Conservation (phyloP, 37 sponge, comb jelly and placozoan species). For the Petrosia ficiformis region DNA sequence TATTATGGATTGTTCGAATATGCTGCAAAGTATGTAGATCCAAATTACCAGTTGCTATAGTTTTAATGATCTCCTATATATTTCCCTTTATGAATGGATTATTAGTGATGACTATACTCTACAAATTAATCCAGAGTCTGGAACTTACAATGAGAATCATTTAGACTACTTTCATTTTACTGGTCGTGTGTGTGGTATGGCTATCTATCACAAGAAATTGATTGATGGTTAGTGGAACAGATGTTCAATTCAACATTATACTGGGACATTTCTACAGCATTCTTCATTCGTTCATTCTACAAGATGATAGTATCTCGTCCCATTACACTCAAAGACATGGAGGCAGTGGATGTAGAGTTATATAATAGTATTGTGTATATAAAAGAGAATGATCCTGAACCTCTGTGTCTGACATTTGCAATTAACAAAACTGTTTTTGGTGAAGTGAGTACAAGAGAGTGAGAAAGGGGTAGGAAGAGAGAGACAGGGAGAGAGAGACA, state of each 20-base stretch:
- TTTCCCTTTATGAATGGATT: constrained; percentile 86
- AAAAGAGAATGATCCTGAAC: constrained; percentile 95
- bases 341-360: constrained; percentile 85
- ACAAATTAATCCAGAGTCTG: constrained; percentile 97
- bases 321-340: constrained; percentile 91
- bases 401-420: constrained; percentile 81
- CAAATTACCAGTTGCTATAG: constrained; percentile 44
- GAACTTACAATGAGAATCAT: constrained; percentile 85
- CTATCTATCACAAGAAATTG: constrained; percentile 94
- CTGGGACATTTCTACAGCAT: constrained; percentile 48
- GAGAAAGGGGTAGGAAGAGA: constrained; percentile 87
- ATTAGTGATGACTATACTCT: constrained; percentile 99
- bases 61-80: constrained; percentile 71
- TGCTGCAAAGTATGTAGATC: constrained; percentile 89
- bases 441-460: constrained; percentile 72
- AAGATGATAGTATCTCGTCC: constrained; percentile 89
- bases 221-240: constrained; percentile 81
- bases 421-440: constrained; percentile 80
- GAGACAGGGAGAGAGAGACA: constrained; percentile 61
- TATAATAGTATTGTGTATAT: constrained; percentile 92
- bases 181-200: constrained; percentile 95
- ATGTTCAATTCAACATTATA: not conserved
- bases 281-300: constrained; percentile 99
- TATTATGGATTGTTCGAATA: constrained; percentile 99
- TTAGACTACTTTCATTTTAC: constrained; percentile 90